Conservation (phyloP, 92 coral and sea anemone species). For the Pocillopora meandrina region DNA sequence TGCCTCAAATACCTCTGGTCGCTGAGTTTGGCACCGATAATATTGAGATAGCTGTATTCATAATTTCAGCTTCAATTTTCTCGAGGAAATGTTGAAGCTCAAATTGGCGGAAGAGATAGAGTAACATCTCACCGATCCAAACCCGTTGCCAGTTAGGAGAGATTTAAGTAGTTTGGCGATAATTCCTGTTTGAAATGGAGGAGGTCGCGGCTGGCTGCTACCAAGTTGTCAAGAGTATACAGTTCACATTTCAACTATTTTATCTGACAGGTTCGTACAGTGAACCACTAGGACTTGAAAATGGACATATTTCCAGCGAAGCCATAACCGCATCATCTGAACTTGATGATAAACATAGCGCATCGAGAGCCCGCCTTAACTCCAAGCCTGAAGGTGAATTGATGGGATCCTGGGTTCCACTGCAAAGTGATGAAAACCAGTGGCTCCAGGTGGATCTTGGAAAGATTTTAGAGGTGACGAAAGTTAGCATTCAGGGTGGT, state of each 20-base stretch:
- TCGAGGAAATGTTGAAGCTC: too few species aligned
- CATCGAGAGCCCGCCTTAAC: conserved; percentile 73
- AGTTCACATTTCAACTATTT: not conserved
- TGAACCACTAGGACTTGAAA: conserved; percentile 69
- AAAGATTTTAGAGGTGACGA: conserved; percentile 55
- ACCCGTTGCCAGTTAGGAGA: too few species aligned
- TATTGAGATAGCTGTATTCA: too few species aligned
- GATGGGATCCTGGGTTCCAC: conserved; percentile 84
- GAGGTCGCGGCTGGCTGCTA: too few species aligned
- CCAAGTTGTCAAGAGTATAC: too few species aligned
- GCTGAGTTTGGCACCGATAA: too few species aligned
- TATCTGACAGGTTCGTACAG: conserved; percentile 11
- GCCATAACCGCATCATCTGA: conserved; percentile 75
- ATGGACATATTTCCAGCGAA: conserved; percentile 66
- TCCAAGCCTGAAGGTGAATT: conserved; percentile 70
- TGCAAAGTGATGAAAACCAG: conserved; percentile 71
- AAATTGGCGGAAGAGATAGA: too few species aligned
- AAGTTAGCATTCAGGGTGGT: conserved; percentile 70
- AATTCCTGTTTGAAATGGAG: too few species aligned
- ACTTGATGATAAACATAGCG: conserved; percentile 73
- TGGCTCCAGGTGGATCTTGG: conserved; percentile 87
- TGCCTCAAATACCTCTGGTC: too few species aligned
- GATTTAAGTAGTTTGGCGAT: too few species aligned
- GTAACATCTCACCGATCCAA: too few species aligned
- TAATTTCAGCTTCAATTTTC: too few species aligned